Conservation (phyloP, 1,140 invertebrate genomes). For the Drosophila aff. region DNA sequence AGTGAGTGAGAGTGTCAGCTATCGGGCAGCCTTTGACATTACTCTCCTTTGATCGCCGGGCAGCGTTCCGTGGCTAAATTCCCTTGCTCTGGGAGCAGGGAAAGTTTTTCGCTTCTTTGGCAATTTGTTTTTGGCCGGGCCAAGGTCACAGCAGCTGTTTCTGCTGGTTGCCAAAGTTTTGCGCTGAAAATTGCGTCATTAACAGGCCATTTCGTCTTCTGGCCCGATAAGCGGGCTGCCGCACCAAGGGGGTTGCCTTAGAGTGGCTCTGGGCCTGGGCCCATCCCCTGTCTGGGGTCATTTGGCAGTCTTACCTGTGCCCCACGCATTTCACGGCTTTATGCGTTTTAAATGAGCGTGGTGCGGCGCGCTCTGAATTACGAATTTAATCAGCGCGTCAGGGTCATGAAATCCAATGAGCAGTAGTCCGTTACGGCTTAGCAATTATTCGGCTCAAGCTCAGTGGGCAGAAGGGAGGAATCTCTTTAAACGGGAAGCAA, state of each 20-base stretch:
- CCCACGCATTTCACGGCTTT: constrained; percentile 63
- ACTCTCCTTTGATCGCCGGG: constrained; percentile 20
- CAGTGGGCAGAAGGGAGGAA: neutral
- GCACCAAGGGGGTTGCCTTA: constrained; percentile 2
- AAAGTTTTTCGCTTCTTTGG: constrained; percentile 54
- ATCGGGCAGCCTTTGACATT: constrained; percentile 55
- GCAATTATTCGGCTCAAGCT: constrained; percentile 48
- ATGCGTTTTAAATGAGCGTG: constrained; percentile 73
- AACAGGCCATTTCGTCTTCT: constrained; percentile 72
- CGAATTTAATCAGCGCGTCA: constrained; percentile 64
- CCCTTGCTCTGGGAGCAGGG: constrained; percentile 21
- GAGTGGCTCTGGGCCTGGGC: neutral
- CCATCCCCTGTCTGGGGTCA: constrained; percentile 40
- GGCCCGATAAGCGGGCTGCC: constrained; percentile 52
- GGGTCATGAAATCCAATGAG: constrained; percentile 53
- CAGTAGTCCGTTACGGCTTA: constrained; percentile 32
- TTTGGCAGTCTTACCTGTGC: constrained; percentile 62
- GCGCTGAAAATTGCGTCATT: constrained; percentile 76
- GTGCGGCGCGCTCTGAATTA: constrained; percentile 51
- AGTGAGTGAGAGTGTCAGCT: constrained; percentile 45
- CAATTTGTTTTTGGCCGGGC: constrained; percentile 55
- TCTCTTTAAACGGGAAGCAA: neutral
- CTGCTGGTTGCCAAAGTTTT: constrained; percentile 49
- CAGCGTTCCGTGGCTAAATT: constrained; percentile 36
- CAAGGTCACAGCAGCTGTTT: constrained; percentile 50